phyloP scores from a whole-genome alignment of 2,113 vertebrate species.

The Paramisgurnus dabryanus region DNA sequence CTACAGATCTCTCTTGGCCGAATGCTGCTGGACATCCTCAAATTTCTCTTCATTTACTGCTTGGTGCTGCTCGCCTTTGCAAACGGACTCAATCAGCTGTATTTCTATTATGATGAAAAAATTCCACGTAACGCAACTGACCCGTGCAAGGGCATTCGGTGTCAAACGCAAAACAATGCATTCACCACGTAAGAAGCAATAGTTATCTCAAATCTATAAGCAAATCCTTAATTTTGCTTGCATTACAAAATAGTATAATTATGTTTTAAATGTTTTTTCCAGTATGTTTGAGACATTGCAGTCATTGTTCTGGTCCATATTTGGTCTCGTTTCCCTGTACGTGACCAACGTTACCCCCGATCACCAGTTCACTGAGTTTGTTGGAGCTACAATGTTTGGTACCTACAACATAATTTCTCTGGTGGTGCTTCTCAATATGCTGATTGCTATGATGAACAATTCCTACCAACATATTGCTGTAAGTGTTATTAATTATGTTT shows the following conservation, averaged over 20 bases:
- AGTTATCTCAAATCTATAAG: not conserved
- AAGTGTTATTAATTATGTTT: constrained; percentile 64
- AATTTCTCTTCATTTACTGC: constrained; percentile 99
- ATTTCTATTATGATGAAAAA: constrained; percentile 94
- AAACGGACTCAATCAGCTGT: constrained; percentile 98
- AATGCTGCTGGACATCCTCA: constrained; percentile 98
- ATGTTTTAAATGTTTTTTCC: constrained; percentile 49
- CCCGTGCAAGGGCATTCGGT: constrained; percentile 96
- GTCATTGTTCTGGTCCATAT: constrained; percentile 98
- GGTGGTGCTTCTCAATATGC: constrained; percentile 97
- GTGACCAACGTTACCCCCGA: constrained; percentile 93
- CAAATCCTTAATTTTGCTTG: not conserved
- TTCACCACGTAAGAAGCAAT: constrained; percentile 92
- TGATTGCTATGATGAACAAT: constrained; percentile 99
- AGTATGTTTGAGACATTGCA: constrained; percentile 98
- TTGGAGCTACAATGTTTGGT: constrained; percentile 98
- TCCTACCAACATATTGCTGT: constrained; percentile 99
- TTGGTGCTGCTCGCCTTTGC: constrained; percentile 97
- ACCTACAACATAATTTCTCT: constrained; percentile 98
- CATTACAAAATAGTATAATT: not conserved
- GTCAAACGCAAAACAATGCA: constrained; percentile 96
- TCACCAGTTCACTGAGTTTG: constrained; percentile 96
- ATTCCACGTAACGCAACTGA: constrained; percentile 68
- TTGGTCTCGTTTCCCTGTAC: constrained; percentile 94
- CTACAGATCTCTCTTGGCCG: constrained; percentile 97